Conservation (phyloP, 2,113 vertebrate genomes). For the Brachypodius melanocephalos region DNA sequence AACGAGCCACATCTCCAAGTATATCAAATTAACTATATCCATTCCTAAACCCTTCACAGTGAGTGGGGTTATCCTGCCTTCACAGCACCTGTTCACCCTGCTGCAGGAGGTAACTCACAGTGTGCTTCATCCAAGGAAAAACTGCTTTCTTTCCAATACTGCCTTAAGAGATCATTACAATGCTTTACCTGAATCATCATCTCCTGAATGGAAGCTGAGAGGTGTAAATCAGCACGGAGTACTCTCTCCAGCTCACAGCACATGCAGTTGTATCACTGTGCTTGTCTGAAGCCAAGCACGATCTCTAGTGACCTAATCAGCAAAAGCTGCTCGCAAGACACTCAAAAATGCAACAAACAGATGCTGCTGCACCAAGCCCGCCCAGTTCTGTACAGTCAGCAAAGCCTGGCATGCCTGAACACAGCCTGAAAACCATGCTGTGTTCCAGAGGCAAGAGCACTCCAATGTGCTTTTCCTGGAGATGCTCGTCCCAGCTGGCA, state of each 20-base stretch:
- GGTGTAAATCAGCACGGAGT: background rate
- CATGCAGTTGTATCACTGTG: background rate
- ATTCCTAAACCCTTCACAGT: background rate
- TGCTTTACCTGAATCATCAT: background rate
- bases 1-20: background rate
- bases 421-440: background rate
- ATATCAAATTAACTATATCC: background rate
- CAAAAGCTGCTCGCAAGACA: background rate
- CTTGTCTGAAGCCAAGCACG: background rate
- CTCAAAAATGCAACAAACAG: background rate
- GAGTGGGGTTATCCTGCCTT: background rate
- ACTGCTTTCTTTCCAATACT: background rate
- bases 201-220: background rate
- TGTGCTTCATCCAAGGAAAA: background rate
- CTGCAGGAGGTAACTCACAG: background rate
- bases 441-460: background rate
- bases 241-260: background rate
- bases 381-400: constrained; percentile 30
- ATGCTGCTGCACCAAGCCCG: background rate
- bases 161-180: background rate
- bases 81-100: background rate
- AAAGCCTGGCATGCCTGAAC: constrained; percentile 40
- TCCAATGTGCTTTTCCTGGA: constrained; percentile 5
- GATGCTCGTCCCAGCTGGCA: constrained; percentile 7
- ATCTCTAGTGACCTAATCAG: constrained; percentile 18